Evolutionary conservation across 2,797 vertebrate species (phyloP).

Genomic region (Chaetophractus vellerosus): DNA sequence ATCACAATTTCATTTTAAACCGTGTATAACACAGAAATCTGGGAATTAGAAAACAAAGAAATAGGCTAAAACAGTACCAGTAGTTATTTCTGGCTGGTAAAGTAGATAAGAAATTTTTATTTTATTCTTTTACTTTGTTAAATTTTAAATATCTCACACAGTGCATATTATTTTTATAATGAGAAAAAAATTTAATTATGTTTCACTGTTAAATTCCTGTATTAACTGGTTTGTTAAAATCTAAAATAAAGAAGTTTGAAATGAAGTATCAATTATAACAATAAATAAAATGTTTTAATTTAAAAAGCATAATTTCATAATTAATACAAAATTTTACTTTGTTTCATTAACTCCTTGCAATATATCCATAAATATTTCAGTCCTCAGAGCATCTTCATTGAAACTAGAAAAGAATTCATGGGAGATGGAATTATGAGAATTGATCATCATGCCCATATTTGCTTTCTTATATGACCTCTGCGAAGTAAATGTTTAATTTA

Average conservation of each 20-base stretch:
- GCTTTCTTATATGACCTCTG: not conserved
- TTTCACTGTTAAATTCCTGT: slow-evolving; percentile 26
- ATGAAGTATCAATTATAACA: slow-evolving; percentile 45
- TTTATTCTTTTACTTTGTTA: not conserved
- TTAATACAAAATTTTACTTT: slow-evolving; percentile 55
- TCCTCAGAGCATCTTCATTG: slow-evolving; percentile 26
- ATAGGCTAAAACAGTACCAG: not conserved
- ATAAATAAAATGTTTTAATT: slow-evolving; percentile 61
- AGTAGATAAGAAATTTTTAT: not conserved
- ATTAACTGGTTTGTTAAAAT: slow-evolving; percentile 59
- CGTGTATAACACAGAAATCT: not conserved
- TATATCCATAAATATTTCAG: slow-evolving; percentile 31
- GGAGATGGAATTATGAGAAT: slow-evolving; percentile 5
- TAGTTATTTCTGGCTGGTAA: slow-evolving; percentile 24
- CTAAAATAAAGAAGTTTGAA: slow-evolving; percentile 48
- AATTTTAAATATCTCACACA: not conserved
- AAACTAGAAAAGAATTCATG: slow-evolving; percentile 45
- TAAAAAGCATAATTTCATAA: slow-evolving; percentile 54
- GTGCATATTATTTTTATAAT: not conserved
- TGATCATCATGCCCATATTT: not conserved
- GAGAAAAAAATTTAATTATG: slow-evolving; percentile 49
- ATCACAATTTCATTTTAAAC: slow-evolving; percentile 36
- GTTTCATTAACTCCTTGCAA: slow-evolving; percentile 9
- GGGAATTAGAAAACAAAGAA: slow-evolving; percentile 27
- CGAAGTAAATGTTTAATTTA: slow-evolving; percentile 22